Evolutionary conservation across 37 sponge, comb jelly and placozoan genomes (phyloP).

Genomic region (Cladorhizidae sp.): DNA sequence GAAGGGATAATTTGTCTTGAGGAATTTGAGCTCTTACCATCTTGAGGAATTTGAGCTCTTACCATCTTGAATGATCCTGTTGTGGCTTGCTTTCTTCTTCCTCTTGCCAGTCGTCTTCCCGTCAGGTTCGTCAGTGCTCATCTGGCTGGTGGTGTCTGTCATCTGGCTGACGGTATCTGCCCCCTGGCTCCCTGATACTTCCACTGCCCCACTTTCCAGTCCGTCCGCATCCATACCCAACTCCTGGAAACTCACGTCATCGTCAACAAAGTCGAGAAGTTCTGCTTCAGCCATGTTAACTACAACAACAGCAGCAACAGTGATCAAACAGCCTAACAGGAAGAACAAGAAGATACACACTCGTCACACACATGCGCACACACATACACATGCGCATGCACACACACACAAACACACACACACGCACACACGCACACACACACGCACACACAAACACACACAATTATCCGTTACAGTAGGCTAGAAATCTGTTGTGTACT

Average conservation of each 20-base stretch:
- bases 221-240: too few species aligned
- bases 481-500: too few species aligned
- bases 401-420: conserved; percentile 13
- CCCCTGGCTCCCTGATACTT: neutral
- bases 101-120: neutral
- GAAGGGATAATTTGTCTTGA: too few species aligned
- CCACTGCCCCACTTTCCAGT: too few species aligned
- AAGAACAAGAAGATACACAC: too few species aligned
- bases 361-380: neutral
- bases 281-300: neutral
- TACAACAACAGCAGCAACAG: neutral
- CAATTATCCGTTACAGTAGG: neutral
- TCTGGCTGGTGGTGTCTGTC: neutral
- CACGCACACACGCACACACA: conserved; percentile 4
- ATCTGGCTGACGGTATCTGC: too few species aligned
- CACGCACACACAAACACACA: neutral
- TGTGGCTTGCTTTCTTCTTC: neutral
- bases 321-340: too few species aligned
- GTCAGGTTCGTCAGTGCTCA: neutral
- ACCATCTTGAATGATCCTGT: conserved; percentile 10
- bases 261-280: too few species aligned
- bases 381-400: conserved; percentile 1
- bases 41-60: too few species aligned
- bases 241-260: too few species aligned
- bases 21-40: conserved; percentile 9